Conservation (phyloP, 37 sponge, comb jelly and placozoan genomes). For the Halisarca cf. caerulea region DNA sequence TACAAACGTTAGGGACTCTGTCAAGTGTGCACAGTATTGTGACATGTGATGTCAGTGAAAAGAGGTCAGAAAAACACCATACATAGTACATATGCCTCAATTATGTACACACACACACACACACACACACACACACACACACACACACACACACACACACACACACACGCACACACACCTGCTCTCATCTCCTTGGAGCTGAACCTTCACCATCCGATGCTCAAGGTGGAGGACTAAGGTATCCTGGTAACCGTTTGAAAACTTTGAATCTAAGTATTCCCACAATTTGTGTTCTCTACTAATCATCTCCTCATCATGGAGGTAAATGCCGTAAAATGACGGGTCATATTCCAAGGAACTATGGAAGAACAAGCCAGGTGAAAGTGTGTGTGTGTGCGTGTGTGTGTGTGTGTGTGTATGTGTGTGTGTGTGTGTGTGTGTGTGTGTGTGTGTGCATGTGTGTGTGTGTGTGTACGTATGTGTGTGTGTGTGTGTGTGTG, state of each 20-base stretch:
- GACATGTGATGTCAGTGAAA: no score
- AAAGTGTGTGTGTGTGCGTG: background rate
- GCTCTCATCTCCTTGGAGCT: conserved; percentile 49
- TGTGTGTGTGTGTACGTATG: no score
- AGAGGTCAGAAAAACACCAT: no score
- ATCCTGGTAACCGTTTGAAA: conserved; percentile 77
- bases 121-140: background rate
- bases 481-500: no score
- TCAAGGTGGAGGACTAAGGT: conserved; percentile 81
- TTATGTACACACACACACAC: background rate
- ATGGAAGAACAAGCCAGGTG: background rate
- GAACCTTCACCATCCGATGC: conserved; percentile 58
- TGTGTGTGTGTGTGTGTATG: background rate
- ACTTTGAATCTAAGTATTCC: conserved; percentile 74
- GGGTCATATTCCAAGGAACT: conserved; percentile 90
- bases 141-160: background rate
- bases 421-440: background rate
- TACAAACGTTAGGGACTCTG: no score
- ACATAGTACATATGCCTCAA: background rate
- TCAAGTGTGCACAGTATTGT: no score
- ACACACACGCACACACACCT: conserved; percentile 19
- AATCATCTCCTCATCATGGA: conserved; percentile 74
- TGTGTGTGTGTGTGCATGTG: no score
- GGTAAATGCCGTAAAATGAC: conserved; percentile 83
- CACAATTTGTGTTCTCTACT: conserved; percentile 64